Conservation (phyloP, 2,888 invertebrate genomes). For the Lamproptera curius region DNA sequence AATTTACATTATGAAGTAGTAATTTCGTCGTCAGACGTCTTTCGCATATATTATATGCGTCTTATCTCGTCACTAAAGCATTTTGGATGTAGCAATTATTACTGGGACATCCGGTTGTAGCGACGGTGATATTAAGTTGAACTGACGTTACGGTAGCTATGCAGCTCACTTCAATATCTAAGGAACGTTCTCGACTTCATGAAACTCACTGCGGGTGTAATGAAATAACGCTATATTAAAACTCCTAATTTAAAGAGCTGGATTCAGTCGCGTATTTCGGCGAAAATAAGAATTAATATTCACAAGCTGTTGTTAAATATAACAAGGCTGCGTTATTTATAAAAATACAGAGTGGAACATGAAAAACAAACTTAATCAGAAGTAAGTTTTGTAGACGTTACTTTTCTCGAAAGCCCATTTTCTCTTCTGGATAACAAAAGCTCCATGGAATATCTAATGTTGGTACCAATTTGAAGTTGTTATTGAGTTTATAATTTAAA, state of each 20-base stretch:
- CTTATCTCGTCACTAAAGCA: constrained; percentile 21
- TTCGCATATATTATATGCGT: no score
- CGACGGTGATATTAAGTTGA: constrained; percentile 53
- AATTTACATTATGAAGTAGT: no score
- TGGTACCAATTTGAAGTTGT: no score
- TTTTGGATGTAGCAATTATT: constrained; percentile 56
- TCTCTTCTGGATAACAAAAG: constrained; percentile 23
- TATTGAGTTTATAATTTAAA: no score
- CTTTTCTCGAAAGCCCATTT: constrained; percentile 19
- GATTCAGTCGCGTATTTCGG: not conserved
- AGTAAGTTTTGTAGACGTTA: constrained; percentile 25
- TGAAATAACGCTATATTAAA: constrained; percentile 18
- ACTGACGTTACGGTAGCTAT: constrained; percentile 22
- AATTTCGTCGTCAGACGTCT: no score
- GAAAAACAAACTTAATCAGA: constrained; percentile 29
- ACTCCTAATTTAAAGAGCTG: not conserved
- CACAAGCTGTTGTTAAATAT: constrained; percentile 12
- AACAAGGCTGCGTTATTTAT: constrained; percentile 22
- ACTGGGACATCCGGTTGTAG: constrained; percentile 46
- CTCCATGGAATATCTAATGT: constrained; percentile 22
- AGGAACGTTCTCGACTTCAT: constrained; percentile 13
- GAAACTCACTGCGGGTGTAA: constrained; percentile 9
- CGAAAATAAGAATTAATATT: constrained; percentile 16
- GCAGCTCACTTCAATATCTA: constrained; percentile 19
- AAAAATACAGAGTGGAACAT: constrained; percentile 23